Conservation (phyloP, 2,797 vertebrate species). For the Cryptoblepharus egeriae region DNA sequence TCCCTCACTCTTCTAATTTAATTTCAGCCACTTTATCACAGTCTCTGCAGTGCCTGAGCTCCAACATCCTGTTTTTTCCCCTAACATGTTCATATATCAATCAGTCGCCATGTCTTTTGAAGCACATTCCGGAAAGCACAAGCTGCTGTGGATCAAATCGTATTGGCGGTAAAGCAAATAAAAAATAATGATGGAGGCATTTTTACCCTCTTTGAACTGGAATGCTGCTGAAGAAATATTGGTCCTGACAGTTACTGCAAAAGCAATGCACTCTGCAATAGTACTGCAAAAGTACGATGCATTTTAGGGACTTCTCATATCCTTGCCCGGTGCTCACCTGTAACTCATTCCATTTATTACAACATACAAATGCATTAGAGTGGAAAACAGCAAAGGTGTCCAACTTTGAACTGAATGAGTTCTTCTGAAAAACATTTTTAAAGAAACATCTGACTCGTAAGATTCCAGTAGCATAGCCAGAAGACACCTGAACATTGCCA, state of each 20-base stretch:
- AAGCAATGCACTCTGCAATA: not conserved
- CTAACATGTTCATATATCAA: constrained; percentile 55
- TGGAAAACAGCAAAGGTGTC: not conserved
- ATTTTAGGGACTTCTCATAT: constrained; percentile 20
- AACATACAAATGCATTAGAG: not conserved
- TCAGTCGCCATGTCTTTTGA: constrained; percentile 53
- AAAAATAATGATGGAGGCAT: constrained; percentile 53
- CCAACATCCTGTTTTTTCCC: constrained; percentile 31
- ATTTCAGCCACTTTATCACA: constrained; percentile 48
- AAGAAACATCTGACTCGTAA: not conserved
- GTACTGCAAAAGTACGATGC: constrained; percentile 15
- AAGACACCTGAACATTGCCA: too few relatives aligned
- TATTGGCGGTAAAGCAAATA: constrained; percentile 56
- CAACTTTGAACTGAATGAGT: constrained; percentile 6
- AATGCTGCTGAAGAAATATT: constrained; percentile 41
- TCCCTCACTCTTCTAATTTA: constrained; percentile 16
- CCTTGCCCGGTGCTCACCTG: constrained; percentile 4
- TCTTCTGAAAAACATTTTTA: not conserved
- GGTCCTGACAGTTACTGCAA: constrained; percentile 39
- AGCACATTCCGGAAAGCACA: constrained; percentile 49
- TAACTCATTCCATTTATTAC: constrained; percentile 7
- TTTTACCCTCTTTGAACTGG: constrained; percentile 36
- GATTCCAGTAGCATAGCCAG: too few relatives aligned
- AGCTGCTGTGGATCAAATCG: constrained; percentile 39
- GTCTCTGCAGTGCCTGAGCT: constrained; percentile 40